Evolutionary conservation across 2,113 vertebrate species (phyloP), one percentile per base, ranked within the genome.

Genomic region (Merops nubicus): DNA sequence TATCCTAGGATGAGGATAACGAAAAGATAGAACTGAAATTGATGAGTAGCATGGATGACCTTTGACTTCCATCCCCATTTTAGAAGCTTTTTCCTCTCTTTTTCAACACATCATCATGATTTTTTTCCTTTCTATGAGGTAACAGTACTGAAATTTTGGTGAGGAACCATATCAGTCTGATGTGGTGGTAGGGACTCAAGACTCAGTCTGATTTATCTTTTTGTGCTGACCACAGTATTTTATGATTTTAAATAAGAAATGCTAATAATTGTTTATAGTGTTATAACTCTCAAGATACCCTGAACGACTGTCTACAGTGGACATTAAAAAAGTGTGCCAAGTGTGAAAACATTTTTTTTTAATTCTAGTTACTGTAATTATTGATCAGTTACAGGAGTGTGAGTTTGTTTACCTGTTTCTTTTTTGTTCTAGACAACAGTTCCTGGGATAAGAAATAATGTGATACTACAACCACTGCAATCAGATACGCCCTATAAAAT

Each of bases 401-500:
- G 42, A 62, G 11, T 47, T 43, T 56, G 19, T 81, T 91, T 78
- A 29, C 4, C 11, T 85, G 4, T 91, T 90, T 95, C 68, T 75
- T 75, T 83, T 59, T 76, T 91, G 62, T 77, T 89, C n/a, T 97
- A 99, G 99, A 98, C 98, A 8, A 98, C 97, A 33, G 99, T 99
- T 54, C 98, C 99, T 36, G 99, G 99, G 9, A 99, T 99, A 98
- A 99, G 99, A 96, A 99, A 99, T 97, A 99, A 99, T 68, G 99
- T 99, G 74, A 98, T 98, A 64, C 97, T 99, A 40, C 99, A 98
- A 84, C 99, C 98, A 17, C 98, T 99, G 48, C 95, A 97, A 4
- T 96, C 99, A 23, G 99, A 99, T 94, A 99, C 99, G 0, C 99
- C 99, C 0, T 99, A 99, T 97, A 99, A 99, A 98, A 99, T 99